These are phyloP conservation scores for Danio tinwini DNA, from an alignment of 2,797 vertebrate species.

Conservation along the genomic window DNA sequence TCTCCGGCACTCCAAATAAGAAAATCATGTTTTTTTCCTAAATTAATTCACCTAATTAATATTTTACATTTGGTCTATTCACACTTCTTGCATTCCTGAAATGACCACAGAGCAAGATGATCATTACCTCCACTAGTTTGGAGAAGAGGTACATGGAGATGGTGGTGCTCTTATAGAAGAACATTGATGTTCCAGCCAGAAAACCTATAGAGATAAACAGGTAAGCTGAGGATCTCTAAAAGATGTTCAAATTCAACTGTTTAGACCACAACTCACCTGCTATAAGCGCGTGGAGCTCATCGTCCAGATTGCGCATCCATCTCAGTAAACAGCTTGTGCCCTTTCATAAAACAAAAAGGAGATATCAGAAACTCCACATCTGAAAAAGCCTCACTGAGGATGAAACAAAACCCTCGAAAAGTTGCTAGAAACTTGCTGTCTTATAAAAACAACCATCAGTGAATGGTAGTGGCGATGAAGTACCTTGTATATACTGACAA, in stretches of 20 bases:
- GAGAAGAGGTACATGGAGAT: conserved; percentile 99
- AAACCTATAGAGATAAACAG: conserved; percentile 79
- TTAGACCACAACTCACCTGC: conserved; percentile 81
- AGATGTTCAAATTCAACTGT: not conserved
- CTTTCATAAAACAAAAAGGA: conserved; percentile 67
- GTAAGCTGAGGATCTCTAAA: not conserved
- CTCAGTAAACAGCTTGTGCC: conserved; percentile 96
- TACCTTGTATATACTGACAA: conserved; percentile 99
- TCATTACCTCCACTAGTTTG: conserved; percentile 94
- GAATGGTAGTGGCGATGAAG: conserved; percentile 3
- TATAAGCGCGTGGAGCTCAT: conserved; percentile 94
- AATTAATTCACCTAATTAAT: too few species aligned
- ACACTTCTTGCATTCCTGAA: not conserved
- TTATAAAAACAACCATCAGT: not conserved
- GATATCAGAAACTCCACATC: not conserved
- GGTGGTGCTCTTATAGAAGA: conserved; percentile 98
- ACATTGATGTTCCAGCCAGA: conserved; percentile 96
- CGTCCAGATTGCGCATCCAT: conserved; percentile 96
- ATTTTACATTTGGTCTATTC: not conserved
- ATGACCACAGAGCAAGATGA: not conserved
- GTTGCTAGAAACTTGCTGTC: not conserved
- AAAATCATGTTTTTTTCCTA: too few species aligned
- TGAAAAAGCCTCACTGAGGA: not conserved
- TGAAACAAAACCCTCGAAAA: not conserved
- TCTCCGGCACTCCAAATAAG: too few species aligned